Base-by-base conservation (phyloP, 1,140 invertebrate species). In the Anadara kagoshimensis region DNA sequence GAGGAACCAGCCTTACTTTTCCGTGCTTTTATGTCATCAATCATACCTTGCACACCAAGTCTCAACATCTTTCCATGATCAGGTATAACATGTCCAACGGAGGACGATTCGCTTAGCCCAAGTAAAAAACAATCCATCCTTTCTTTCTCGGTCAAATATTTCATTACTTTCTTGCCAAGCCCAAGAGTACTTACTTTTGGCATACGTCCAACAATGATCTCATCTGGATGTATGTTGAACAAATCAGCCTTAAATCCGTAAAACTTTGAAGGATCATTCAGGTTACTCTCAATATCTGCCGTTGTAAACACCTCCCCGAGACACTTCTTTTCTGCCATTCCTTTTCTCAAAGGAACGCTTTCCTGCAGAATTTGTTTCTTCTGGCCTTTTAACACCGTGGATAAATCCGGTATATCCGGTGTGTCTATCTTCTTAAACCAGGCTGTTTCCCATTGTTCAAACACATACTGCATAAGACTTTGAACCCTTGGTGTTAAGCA, bases 211-310 rank as follows among this genome's bases (percentile, higher is more conserved):
- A 49, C 47, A 18, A 49, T 49, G n/a, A 49, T 49, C n/a, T 49
- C 47, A 49, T 49, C 47, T 18, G 47, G 47, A 49, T 49, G 47
- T 49, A 49, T 49, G 47, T 49, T 49, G 47, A 49, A 49, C 16
- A 49, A n/a, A 49, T 49, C 47, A 49, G 47, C 16, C 47, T 49
- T 49, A 14, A 14, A 49, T 49, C 47, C 47, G n/a, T 49, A 49
- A n/a, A 49, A 49, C n/a, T 49, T n/a, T 5, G 47, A 49, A 5
- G 47, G 47, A 49, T 49, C n/a, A n/a, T n/a, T 49, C 7, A 49
- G 16, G 47, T n/a, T 49, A 18, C 14, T n/a, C 7, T 49, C 5
- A 18, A 49, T 10, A n/a, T 49, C n/a, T 49, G 47, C 47, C 16
- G 47, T 49, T 49, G 47, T 49, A 49, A 49, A 49, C n/a, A 49